Conservation (phyloP, 2,113 vertebrate species). For the Eidolon helvum region DNA sequence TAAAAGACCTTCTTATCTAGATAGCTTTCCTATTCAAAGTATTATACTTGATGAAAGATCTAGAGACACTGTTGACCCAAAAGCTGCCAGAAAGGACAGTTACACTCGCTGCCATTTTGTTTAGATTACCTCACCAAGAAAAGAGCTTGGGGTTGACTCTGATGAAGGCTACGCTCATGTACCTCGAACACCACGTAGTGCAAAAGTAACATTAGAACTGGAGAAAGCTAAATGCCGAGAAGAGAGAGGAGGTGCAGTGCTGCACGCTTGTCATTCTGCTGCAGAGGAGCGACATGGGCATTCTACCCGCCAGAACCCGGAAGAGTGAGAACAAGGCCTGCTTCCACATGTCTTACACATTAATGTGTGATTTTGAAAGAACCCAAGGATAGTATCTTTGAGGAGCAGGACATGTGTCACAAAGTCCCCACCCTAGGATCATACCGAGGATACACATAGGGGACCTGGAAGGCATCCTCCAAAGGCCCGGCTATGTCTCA, state of each 20-base stretch:
- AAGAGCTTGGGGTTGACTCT: not conserved
- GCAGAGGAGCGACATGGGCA: not conserved
- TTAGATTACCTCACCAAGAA: not conserved
- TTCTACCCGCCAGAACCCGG: not conserved
- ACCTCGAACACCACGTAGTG: not conserved
- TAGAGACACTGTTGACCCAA: not conserved
- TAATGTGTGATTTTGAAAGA: not conserved
- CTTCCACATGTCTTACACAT: not conserved
- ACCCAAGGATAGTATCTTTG: not conserved
- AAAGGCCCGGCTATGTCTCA: not conserved
- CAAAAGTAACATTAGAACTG: not conserved
- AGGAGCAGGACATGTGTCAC: not conserved
- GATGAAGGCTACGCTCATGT: no score
- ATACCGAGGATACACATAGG: fast-evolving
- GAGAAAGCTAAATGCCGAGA: not conserved
- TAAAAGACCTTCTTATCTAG: not conserved
- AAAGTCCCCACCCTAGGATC: not conserved
- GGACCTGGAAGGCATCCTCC: not conserved
- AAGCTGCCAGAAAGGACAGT: not conserved
- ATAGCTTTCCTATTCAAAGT: not conserved
- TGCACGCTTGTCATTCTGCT: not conserved
- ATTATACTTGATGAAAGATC: not conserved
- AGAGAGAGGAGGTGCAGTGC: not conserved
- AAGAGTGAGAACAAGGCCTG: not conserved
- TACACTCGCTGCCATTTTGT: not conserved